Base-by-base conservation (phyloP, 2,113 vertebrate genomes). In the Gobiocypris rarus region DNA sequence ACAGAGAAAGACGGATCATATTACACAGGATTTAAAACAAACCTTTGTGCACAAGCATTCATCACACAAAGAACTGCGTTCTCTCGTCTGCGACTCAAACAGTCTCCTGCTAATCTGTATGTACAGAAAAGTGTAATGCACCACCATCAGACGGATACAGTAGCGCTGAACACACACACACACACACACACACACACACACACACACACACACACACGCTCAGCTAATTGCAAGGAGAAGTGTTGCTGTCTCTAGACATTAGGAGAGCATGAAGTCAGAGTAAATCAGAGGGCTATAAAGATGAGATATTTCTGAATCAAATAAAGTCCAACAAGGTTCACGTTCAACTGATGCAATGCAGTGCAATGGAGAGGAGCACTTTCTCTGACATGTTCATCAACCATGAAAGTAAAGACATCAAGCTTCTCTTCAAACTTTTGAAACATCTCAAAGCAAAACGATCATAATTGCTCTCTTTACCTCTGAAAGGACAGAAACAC, bases 261-360 rank as follows among this genome's bases (percentile, higher is more conserved):
- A 45, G 41, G n/a, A 24, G 34, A 24, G 14, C 48, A 28, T 74
- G 43, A 74, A 74, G 10, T 41, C 17, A 71, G 70, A 48, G 28
- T n/a, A 38, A 76, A 76, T 38, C 28, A n/a, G 50, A 38, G 52
- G 2, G 9, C 52, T 14, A 22, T 34, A 14, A 58, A 58, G 75
- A 38, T 17, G 24, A 77, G 54, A 58, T 24, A 26, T 78, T 43
- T 77, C 22, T 43, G 1, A 77, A 56, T 14, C 73, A 75, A 54
- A 77, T 77, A 43, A 59, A 26, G 34, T 78, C 83, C 83, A 80
- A 76, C 59, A 34, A 81, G 38, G 80, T 65, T 74, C 81, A 48
- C 45, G 41, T 34, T 61, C 70, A 79, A n/a, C 58, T 92, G 92
- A 93, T 78, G 91, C 89, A 94, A 93, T 61, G 56, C 79, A 84